Evolutionary conservation across 1,140 invertebrate genomes (phyloP).

Genomic region (Aphaenogaster floridana): DNA sequence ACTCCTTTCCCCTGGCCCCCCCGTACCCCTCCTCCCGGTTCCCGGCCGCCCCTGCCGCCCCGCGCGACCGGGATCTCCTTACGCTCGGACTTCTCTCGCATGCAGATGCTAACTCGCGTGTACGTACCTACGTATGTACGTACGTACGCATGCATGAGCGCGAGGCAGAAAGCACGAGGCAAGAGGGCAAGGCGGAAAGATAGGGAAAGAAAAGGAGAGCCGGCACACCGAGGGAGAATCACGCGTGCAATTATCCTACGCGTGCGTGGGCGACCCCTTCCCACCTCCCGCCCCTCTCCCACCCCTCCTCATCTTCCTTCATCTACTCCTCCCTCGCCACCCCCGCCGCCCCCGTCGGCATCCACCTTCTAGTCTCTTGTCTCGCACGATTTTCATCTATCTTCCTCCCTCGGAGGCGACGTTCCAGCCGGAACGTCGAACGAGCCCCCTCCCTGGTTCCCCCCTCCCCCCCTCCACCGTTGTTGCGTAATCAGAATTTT

Average conservation of each 20-base stretch:
- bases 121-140: constrained; percentile 48
- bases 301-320: constrained; percentile 49
- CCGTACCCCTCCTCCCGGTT: constrained; percentile 56
- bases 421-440: constrained; percentile 49
- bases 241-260: constrained; percentile 87
- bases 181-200: constrained; percentile 33
- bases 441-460: not conserved
- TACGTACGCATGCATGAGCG: constrained; percentile 16
- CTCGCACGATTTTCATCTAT: constrained; percentile 66
- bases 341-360: constrained; percentile 10
- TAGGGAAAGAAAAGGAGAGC: constrained; percentile 59
- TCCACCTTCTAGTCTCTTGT: constrained; percentile 24
- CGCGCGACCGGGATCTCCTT: constrained; percentile 44
- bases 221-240: constrained; percentile 83
- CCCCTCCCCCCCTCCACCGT: not conserved
- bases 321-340: constrained; percentile 32
- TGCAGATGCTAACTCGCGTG: constrained; percentile 79
- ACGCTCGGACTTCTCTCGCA: constrained; percentile 75
- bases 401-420: constrained; percentile 61
- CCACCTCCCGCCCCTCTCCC: constrained; percentile 54
- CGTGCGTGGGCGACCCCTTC: constrained; percentile 81
- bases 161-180: not conserved
- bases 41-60: constrained; percentile 55
- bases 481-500: constrained; percentile 74
- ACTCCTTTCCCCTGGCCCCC: constrained; percentile 53